Conservation (phyloP, 2,888 invertebrate genomes). For the Perdita meconis region DNA sequence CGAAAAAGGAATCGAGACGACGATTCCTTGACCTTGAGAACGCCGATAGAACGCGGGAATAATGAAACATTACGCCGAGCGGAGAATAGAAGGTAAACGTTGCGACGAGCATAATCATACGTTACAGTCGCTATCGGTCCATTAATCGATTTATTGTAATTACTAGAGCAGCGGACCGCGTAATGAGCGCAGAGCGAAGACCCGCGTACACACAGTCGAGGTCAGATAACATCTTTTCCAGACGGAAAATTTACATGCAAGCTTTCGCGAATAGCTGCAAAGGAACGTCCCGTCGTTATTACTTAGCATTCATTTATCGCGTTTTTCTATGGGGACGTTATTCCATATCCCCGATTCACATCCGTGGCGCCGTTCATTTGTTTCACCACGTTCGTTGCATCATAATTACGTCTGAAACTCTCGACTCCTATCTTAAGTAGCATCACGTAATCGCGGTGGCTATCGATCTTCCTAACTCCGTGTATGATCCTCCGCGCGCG, state of each 20-base stretch:
- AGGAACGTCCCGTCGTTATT: conserved; percentile 28
- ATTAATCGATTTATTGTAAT: conserved; percentile 64
- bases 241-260: conserved; percentile 24
- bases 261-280: conserved; percentile 5
- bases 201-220: conserved; percentile 1
- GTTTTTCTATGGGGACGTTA: conserved; percentile 4
- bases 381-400: conserved; percentile 36
- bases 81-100: conserved; percentile 20
- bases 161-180: conserved; percentile 29
- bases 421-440: conserved; percentile 34
- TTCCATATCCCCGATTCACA: conserved; percentile 1
- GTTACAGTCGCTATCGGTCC: conserved; percentile 44
- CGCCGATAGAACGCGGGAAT: conserved; percentile 11
- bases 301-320: conserved; percentile 37
- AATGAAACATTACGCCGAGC: conserved; percentile 8
- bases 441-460: conserved; percentile 44
- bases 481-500: conserved; percentile 12
- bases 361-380: conserved; percentile 24
- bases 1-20: background rate
- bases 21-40: background rate
- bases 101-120: conserved; percentile 32
- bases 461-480: conserved; percentile 43
- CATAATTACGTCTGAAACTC: conserved; percentile 29
- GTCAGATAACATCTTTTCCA: conserved; percentile 34
- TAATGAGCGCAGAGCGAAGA: conserved; percentile 7